Base-by-base conservation (phyloP, 2,113 vertebrate species). In the Tenebrosternarchus preto region DNA sequence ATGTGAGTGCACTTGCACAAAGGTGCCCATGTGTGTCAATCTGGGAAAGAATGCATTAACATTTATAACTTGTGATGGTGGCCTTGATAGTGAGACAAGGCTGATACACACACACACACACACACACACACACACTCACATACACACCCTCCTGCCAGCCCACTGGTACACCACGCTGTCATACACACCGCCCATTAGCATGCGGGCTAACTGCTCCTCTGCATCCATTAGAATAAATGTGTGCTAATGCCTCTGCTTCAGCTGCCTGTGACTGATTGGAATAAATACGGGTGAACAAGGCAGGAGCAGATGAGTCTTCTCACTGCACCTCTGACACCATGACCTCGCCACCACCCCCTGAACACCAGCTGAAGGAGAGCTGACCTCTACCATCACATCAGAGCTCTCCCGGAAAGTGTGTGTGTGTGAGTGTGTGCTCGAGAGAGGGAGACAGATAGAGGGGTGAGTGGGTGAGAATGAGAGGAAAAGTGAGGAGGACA, bases 11-110 rank as follows among this genome's bases (percentile, higher is more conserved):
- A 59, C 24, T 15, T 53, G 36, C 46, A 43, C 25, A 9, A 68
- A 33, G n/a, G 71, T 6, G 56, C 66, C 63, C 50, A 63, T 78
- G 75, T 60, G 80, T 82, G 9, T 83, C 82, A 82, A 78, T 86
- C 80, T 77, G 55, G 70, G 56, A 43, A 74, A 83, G 82, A 85
- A 85, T 87, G 79, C 84, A 85, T 82, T 82, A 82, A 82, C 84
- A 85, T 87, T 83, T 85, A 85, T 84, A 77, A 86, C 75, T 87
- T 77, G 78, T 83, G 82, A 82, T 84, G 80, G 81, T 83, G 82
- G 84, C 82, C 80, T 85, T 84, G 82, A 87, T 87, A 78, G 79
- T 83, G 73, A 80, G 74, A 80, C 80, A 82, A 74, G 80, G 77
- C 75, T 80, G 80, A 83, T 76, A 85, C 83, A 67, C 72, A 56